phyloP scores from a whole-genome alignment of 2,888 invertebrate species.

The Zygogramma bicolorata region DNA sequence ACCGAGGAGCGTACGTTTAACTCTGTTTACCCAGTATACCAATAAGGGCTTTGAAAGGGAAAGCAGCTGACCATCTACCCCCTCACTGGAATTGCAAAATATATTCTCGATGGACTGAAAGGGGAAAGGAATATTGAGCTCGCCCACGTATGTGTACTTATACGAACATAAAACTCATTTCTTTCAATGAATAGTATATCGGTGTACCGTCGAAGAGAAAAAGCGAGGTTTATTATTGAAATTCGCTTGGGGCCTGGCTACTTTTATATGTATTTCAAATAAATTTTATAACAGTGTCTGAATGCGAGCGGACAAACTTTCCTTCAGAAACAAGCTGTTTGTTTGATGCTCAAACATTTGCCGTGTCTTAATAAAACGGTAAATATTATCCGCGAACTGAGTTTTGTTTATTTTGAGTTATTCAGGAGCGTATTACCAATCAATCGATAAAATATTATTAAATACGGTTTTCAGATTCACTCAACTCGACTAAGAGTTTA shows the following conservation, averaged over 20 bases:
- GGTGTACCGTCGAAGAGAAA: constrained; percentile 53
- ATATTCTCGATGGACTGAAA: constrained; percentile 52
- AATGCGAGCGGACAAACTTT: constrained; percentile 26
- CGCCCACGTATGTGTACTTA: constrained; percentile 12
- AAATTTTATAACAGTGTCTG: constrained; percentile 56
- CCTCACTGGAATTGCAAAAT: constrained; percentile 65
- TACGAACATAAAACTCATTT: constrained; percentile 53
- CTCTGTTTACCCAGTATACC: constrained; percentile 68
- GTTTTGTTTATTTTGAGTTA: constrained; percentile 37
- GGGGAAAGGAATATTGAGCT: constrained; percentile 35
- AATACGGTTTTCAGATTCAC: too few species aligned
- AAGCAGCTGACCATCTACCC: constrained; percentile 63
- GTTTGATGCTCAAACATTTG: constrained; percentile 41
- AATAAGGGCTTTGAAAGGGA: constrained; percentile 64
- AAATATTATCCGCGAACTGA: constrained; percentile 36
- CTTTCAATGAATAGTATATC: constrained; percentile 65
- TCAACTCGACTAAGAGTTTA: too few species aligned
- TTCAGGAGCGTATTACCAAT: constrained; percentile 11
- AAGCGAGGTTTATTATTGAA: constrained; percentile 60
- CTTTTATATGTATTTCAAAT: constrained; percentile 63
- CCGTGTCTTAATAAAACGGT: constrained; percentile 29
- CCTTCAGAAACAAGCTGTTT: constrained; percentile 38
- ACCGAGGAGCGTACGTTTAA: too few species aligned
- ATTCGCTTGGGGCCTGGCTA: constrained; percentile 57
- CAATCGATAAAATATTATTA: not conserved